Conservation (phyloP, 1,140 invertebrate genomes). For the Idris sp. region DNA sequence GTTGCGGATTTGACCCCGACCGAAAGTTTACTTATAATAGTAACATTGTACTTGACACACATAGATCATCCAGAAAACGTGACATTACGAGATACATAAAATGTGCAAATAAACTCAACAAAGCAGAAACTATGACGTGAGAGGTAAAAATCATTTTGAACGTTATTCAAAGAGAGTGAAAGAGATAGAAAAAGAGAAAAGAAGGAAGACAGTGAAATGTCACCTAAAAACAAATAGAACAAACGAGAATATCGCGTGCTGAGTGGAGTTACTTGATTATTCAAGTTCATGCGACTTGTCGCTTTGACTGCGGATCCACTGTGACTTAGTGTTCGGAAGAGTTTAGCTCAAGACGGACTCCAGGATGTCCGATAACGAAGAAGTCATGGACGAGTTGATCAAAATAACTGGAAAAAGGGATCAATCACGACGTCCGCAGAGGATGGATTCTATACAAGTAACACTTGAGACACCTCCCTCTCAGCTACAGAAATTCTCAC, state of each 20-base stretch:
- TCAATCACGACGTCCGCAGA: conserved; percentile 2
- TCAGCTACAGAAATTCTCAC: conserved; percentile 8
- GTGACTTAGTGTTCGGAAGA: background rate
- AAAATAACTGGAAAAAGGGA: background rate
- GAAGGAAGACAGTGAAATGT: conserved; percentile 1
- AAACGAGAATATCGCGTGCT: conserved; percentile 6
- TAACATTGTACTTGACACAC: conserved; percentile 30
- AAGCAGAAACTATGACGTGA: conserved; percentile 7
- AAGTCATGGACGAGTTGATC: conserved; percentile 14
- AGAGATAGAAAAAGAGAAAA: background rate
- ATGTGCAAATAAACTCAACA: conserved; percentile 5
- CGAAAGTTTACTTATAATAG: conserved; percentile 11
- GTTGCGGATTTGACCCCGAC: conserved; percentile 11
- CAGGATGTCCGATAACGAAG: conserved; percentile 30
- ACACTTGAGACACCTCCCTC: conserved; percentile 10
- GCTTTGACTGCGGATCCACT: background rate
- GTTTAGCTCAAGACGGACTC: too few relatives aligned
- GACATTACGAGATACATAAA: conserved; percentile 20
- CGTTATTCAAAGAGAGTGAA: background rate
- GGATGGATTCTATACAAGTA: conserved; percentile 17
- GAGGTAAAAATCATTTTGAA: conserved; percentile 5
- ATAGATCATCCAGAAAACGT: conserved; percentile 5
- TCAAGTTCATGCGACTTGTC: conserved; percentile 9
- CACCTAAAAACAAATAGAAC: background rate
- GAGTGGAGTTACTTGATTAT: background rate